Evolutionary conservation across 2,113 vertebrate species (phyloP), one percentile per base, ranked within the genome.

Genomic region (Phalacrocorax aristotelis): DNA sequence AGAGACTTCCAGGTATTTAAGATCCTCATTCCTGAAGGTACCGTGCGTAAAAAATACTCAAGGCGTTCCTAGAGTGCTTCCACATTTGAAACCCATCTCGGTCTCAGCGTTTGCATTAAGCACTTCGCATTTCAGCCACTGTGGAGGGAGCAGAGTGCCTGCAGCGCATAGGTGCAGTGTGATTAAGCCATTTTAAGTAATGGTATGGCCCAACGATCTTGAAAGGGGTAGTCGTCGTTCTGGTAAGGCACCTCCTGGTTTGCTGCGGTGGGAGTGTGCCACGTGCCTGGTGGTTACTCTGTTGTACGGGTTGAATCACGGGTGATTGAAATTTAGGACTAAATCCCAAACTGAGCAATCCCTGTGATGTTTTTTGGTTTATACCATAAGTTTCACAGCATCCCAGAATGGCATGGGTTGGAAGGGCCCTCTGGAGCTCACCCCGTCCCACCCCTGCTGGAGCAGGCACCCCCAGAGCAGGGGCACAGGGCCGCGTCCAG

Each of bases 111-210:
- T 74, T 66, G 40, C 34, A 22, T 27, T 20, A 22, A 70, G 55
- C 20, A 2, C 27, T 65, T 51, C 34, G 42, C n/a, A 8, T 61
- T 52, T 65, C 19, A 8, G 74, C 18, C 2, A 3, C 26, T 34
- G 26, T 13, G 32, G 62, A 27, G 71, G 32, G 40, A 25, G 62
- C 69, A 19, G 48, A 6, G 66, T n/a, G 42, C 25, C 30, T 34
- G 49, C n/a, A 3, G 20, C 14, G 30, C 3, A 13, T 3, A n/a
- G 57, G 5, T 48, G 20, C 11, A 1, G n/a, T 11, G 3, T 42
- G 58, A 10, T 58, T 15, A 58, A 44, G 25, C 19, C 64, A 1
- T 25, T 65, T 42, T 11, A 30, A 57, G 51, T 49, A 11, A 11
- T 51, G 60, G 32, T 32, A 2, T 14, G 58, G 83, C n/a, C n/a